These are phyloP conservation scores for Morpho deidamia DNA, from an alignment of 2,888 invertebrate genomes.

Conservation along the genomic window DNA sequence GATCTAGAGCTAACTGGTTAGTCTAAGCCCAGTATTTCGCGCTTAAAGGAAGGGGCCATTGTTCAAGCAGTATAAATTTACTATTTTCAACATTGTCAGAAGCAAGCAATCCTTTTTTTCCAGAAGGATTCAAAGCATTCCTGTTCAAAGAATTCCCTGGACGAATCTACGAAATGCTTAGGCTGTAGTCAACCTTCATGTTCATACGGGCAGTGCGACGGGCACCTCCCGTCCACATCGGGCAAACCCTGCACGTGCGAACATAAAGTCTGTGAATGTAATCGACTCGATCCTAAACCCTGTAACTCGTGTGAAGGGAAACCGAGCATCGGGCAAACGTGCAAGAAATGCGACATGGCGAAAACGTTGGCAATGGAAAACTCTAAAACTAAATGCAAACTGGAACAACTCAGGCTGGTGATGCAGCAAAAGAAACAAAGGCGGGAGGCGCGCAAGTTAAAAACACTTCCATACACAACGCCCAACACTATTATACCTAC, in stretches of 20 bases:
- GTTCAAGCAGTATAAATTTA: no score
- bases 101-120: conserved; percentile 23
- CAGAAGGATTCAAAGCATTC: conserved; percentile 64
- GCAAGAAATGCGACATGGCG: conserved; percentile 66
- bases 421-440: conserved; percentile 94
- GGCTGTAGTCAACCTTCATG: conserved; percentile 49
- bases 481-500: conserved; percentile 90
- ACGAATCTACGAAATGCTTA: conserved; percentile 44
- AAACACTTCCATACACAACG: conserved; percentile 80
- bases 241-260: conserved; percentile 35
- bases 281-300: conserved; percentile 35
- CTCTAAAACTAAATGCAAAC: conserved; percentile 89
- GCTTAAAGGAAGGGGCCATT: no score
- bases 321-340: conserved; percentile 42
- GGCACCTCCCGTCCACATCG: conserved; percentile 40
- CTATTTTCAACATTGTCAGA: no score
- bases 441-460: conserved; percentile 86
- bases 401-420: conserved; percentile 91
- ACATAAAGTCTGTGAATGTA: conserved; percentile 39
- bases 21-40: no score
- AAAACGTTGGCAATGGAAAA: conserved; percentile 82
- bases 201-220: conserved; percentile 58
- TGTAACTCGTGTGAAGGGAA: conserved; percentile 41
- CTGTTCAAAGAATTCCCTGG: conserved; percentile 38
- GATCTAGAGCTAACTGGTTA: no score